A percentile compares a stretch with the other conserved stretches of the same genome.
Evolutionary conservation across 2,113 vertebrate genomes (phyloP).

Genomic region (Forbesichthys agassizii): DNA sequence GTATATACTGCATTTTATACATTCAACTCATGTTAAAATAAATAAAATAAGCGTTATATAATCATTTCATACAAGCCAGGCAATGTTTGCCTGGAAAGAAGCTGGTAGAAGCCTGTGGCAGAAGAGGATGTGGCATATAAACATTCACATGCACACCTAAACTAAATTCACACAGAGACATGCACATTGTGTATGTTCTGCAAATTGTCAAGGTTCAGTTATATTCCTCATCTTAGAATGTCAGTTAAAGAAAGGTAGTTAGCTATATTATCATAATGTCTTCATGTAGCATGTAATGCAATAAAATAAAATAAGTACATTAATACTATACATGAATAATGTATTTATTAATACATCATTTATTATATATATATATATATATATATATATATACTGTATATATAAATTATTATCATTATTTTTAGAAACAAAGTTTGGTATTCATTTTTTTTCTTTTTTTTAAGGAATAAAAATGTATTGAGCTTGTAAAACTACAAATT

Average conservation of each 20-base stretch:
- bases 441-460: background rate
- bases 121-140: slow-evolving; percentile 49
- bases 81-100: slow-evolving; percentile 36
- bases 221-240: background rate
- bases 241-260: too few relatives aligned
- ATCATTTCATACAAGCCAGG: slow-evolving; percentile 43
- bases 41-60: slow-evolving; percentile 36
- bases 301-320: too few relatives aligned
- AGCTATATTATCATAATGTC: too few relatives aligned
- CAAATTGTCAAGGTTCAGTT: background rate
- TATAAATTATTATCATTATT: background rate
- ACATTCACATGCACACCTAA: slow-evolving; percentile 19
- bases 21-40: slow-evolving; percentile 56
- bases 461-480: background rate
- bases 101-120: slow-evolving; percentile 51
- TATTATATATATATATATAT: too few relatives aligned
- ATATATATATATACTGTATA: too few relatives aligned
- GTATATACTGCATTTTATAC: slow-evolving; percentile 57
- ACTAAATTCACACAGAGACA: slow-evolving; percentile 16
- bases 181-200: slow-evolving; percentile 7
- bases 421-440: background rate
- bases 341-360: too few relatives aligned
- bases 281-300: too few relatives aligned
- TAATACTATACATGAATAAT: too few relatives aligned
- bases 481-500: background rate